These are phyloP conservation scores for Cyclina sinensis DNA, from an alignment of 1,140 invertebrate species.

Conservation along the genomic window DNA sequence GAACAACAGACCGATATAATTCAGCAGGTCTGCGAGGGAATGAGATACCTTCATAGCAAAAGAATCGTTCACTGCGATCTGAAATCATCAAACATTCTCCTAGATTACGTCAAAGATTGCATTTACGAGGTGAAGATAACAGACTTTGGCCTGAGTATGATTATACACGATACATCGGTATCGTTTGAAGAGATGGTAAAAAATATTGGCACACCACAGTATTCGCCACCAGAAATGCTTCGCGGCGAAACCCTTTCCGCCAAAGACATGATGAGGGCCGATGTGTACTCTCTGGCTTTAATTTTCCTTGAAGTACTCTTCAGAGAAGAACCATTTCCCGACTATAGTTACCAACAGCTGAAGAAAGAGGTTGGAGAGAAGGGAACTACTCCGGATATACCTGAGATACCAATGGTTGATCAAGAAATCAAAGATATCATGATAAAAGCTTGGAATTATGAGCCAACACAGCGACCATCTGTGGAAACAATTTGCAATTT, in stretches of 20 bases:
- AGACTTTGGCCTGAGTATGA: slow-evolving; percentile 75
- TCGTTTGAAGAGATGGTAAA: not conserved
- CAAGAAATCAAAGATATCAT: slow-evolving; percentile 14
- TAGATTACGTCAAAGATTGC: slow-evolving; percentile 7
- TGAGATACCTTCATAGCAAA: slow-evolving; percentile 21
- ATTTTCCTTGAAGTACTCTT: slow-evolving; percentile 66
- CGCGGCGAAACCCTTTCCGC: slow-evolving; percentile 66
- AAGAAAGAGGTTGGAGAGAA: slow-evolving; percentile 62
- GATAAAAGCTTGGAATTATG: slow-evolving; percentile 55
- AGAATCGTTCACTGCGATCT: slow-evolving; percentile 44
- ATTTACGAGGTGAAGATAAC: slow-evolving; percentile 67
- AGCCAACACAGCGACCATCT: slow-evolving; percentile 50
- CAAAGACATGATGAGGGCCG: slow-evolving; percentile 66
- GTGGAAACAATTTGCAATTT: not conserved
- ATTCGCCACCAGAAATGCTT: slow-evolving; percentile 73
- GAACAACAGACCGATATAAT: not conserved
- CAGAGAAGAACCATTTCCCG: slow-evolving; percentile 71
- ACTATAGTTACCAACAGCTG: slow-evolving; percentile 65
- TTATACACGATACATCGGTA: slow-evolving; percentile 55
- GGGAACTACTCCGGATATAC: slow-evolving; percentile 44
- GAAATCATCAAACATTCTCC: slow-evolving; percentile 6
- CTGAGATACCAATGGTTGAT: slow-evolving; percentile 22
- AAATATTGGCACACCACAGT: slow-evolving; percentile 70
- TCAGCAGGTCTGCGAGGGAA: slow-evolving; percentile 1
- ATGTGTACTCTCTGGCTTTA: slow-evolving; percentile 67